Evolutionary conservation across 2,113 vertebrate genomes (phyloP).

Genomic region (Alligator mississippiensis): DNA sequence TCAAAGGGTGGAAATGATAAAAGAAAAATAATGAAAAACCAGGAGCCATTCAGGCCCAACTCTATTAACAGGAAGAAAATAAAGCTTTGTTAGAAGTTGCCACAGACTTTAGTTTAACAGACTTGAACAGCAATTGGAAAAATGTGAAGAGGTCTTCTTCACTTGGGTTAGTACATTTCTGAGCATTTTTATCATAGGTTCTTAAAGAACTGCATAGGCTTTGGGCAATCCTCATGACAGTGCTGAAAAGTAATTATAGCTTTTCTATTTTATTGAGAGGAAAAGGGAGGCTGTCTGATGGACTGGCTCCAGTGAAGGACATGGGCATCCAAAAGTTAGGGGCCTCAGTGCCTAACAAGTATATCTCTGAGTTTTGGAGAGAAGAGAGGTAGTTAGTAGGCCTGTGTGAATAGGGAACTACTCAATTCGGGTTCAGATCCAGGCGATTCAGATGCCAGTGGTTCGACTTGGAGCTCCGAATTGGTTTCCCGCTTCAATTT

Average conservation of each 20-base stretch:
- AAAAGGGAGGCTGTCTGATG: neutral
- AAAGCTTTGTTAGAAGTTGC: neutral
- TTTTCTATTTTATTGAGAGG: neutral
- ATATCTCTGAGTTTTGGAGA: too few relatives aligned
- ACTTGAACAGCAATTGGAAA: neutral
- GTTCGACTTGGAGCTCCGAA: too few relatives aligned
- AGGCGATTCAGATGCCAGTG: too few relatives aligned
- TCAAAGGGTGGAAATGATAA: neutral
- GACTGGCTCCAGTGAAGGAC: too few relatives aligned
- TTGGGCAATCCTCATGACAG: neutral
- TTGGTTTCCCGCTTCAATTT: too few relatives aligned
- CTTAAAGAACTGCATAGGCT: neutral
- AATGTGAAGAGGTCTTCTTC: neutral
- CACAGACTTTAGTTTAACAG: conserved; percentile 16
- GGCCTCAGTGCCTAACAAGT: too few relatives aligned
- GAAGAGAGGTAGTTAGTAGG: too few relatives aligned
- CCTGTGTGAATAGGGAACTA: too few relatives aligned
- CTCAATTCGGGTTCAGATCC: too few relatives aligned
- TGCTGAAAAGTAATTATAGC: neutral
- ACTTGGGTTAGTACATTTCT: neutral
- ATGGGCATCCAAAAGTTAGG: too few relatives aligned
- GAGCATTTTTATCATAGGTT: neutral
- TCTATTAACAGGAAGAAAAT: neutral
- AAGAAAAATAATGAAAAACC: neutral
- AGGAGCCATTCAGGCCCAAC: neutral